phyloP scores from a whole-genome alignment of 1,140 invertebrate species.

The Holotrichia oblita region DNA sequence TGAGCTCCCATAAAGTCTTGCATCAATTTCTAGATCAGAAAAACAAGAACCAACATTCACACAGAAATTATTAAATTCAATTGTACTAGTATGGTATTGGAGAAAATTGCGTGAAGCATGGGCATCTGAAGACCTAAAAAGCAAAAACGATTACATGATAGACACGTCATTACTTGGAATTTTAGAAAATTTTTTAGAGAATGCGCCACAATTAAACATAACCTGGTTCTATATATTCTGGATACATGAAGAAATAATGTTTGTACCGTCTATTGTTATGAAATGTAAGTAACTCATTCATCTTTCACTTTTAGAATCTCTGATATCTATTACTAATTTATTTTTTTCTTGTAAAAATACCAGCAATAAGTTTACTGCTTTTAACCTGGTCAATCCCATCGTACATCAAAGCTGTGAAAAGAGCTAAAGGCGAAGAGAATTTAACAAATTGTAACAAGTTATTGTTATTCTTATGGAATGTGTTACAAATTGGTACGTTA shows the following conservation, averaged over 20 bases:
- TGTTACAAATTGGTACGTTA: not conserved
- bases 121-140: not conserved
- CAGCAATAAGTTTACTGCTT: slow-evolving; percentile 1
- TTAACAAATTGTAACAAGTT: not conserved
- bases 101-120: slow-evolving; percentile 10
- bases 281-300: not conserved
- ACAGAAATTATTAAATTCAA: slow-evolving; percentile 1
- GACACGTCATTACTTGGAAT: not conserved
- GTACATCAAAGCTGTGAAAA: not conserved
- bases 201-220: not conserved
- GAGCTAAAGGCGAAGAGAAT: slow-evolving; percentile 4
- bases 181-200: not conserved
- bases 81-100: slow-evolving; percentile 26
- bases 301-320: not conserved
- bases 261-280: not conserved
- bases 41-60: not conserved
- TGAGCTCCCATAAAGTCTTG: too few relatives aligned
- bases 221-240: not conserved
- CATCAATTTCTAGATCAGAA: too few relatives aligned
- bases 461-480: not conserved
- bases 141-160: slow-evolving; percentile 6
- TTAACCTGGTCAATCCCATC: slow-evolving; percentile 18
- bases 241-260: not conserved
- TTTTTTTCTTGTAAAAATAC: not conserved
- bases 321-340: not conserved